phyloP scores from a whole-genome alignment of 2,888 invertebrate genomes.

The Buathra laborator region DNA sequence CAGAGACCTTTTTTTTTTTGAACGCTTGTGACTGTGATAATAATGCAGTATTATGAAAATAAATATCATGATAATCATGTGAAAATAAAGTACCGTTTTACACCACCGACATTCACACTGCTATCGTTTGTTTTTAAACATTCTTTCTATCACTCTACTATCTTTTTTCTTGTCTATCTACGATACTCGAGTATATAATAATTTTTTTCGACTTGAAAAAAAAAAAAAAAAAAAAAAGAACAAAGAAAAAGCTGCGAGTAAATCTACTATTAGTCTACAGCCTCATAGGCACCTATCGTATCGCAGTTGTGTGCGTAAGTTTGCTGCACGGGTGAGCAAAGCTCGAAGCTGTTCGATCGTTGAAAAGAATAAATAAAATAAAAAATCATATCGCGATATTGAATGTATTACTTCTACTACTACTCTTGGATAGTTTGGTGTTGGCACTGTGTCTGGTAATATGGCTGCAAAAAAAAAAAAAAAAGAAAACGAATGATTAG shows the following conservation, averaged over 20 bases:
- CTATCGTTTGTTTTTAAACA: conserved; percentile 74
- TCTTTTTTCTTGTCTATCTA: conserved; percentile 48
- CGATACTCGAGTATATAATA: conserved; percentile 49
- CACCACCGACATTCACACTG: conserved; percentile 75
- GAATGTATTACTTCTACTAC: conserved; percentile 41
- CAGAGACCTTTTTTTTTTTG: conserved; percentile 46
- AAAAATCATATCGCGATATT: conserved; percentile 18
- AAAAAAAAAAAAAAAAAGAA: conserved; percentile 12
- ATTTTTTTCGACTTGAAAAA: conserved; percentile 24
- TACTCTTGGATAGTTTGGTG: conserved; percentile 53
- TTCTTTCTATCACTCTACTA: conserved; percentile 68
- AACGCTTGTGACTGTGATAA: conserved; percentile 72
- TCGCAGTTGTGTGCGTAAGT: conserved; percentile 41
- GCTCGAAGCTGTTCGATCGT: conserved; percentile 12
- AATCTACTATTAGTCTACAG: conserved; percentile 12
- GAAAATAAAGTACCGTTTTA: conserved; percentile 77
- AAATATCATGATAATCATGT: conserved; percentile 72
- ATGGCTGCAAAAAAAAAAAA: conserved; percentile 28
- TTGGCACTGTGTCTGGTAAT: conserved; percentile 58
- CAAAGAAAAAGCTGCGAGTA: conserved; percentile 23
- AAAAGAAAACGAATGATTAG: not conserved
- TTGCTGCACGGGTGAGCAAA: conserved; percentile 39
- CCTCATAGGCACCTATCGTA: conserved; percentile 24
- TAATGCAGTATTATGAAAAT: conserved; percentile 75
- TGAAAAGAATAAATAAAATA: not conserved